phyloP scores from a whole-genome alignment of 1,140 invertebrate genomes.

The Caenorhabditis latens region DNA sequence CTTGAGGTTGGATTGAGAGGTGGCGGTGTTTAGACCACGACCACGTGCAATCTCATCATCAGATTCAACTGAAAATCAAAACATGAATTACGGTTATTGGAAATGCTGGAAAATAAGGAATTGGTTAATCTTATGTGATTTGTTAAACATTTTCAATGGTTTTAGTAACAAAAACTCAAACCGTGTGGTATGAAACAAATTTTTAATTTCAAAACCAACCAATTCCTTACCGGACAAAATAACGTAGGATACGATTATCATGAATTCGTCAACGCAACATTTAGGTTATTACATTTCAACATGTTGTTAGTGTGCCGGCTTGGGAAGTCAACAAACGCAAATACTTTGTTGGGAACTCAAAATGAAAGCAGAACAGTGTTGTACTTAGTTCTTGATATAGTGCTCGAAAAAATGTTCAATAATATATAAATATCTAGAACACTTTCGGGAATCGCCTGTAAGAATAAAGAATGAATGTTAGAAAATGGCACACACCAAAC shows the following conservation, averaged over 20 bases:
- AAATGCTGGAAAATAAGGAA: background rate
- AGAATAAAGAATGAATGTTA: conserved; percentile 42
- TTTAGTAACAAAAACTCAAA: too few relatives aligned
- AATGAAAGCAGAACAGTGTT: background rate
- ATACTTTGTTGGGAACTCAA: background rate
- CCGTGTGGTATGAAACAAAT: too few relatives aligned
- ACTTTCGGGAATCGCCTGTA: background rate
- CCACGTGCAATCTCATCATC: conserved; percentile 74
- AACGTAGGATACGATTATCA: background rate
- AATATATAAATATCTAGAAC: too few relatives aligned
- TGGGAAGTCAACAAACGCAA: conserved; percentile 13
- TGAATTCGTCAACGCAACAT: background rate
- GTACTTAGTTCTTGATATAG: background rate
- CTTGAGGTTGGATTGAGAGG: conserved; percentile 59
- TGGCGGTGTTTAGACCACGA: conserved; percentile 51
- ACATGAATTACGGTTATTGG: background rate
- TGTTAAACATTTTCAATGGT: background rate
- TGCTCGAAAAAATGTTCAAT: background rate
- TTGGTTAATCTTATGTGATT: conserved; percentile 25
- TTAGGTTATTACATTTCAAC: background rate
- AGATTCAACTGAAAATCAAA: conserved; percentile 70
- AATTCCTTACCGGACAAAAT: conserved; percentile 29
- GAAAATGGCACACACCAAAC: conserved; percentile 38
- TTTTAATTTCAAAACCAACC: background rate
- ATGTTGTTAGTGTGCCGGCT: background rate